Evolutionary conservation across 2,797 vertebrate genomes (phyloP).

Genomic region (Malacoraja senta): DNA sequence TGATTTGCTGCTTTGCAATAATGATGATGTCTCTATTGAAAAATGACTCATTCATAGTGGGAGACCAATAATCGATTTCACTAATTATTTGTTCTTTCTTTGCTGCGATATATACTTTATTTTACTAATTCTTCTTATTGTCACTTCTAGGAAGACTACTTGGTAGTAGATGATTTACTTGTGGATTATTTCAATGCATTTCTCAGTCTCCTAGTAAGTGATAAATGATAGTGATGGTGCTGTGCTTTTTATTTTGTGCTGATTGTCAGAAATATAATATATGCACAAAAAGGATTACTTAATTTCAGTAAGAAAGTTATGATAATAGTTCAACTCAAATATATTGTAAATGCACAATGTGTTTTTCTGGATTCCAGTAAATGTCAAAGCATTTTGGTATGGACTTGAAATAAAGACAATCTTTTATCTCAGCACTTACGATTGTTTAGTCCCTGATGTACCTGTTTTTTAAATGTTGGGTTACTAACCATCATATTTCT

Average conservation of each 20-base stretch:
- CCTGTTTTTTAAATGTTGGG: not conserved
- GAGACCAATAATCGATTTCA: no score
- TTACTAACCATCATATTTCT: not conserved
- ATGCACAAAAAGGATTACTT: not conserved
- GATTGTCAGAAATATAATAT: not conserved
- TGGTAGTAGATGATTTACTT: conserved; percentile 72
- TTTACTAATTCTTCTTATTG: conserved; percentile 27
- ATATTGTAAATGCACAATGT: not conserved
- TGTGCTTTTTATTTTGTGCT: not conserved
- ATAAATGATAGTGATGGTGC: not conserved
- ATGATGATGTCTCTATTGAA: no score
- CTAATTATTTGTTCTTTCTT: no score
- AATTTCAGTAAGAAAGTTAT: not conserved
- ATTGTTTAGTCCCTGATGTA: not conserved
- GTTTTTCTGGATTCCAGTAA: not conserved
- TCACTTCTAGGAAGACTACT: conserved; percentile 63
- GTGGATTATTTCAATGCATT: conserved; percentile 82
- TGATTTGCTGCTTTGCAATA: no score
- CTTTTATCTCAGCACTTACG: not conserved
- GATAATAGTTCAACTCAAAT: not conserved
- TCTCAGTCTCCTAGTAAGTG: conserved; percentile 77
- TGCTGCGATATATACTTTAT: no score
- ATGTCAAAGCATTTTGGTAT: not conserved
- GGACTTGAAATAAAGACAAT: not conserved
- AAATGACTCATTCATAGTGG: no score